These are phyloP conservation scores for Bufo bufo DNA, from an alignment of 2,113 vertebrate species.

Conservation along the genomic window DNA sequence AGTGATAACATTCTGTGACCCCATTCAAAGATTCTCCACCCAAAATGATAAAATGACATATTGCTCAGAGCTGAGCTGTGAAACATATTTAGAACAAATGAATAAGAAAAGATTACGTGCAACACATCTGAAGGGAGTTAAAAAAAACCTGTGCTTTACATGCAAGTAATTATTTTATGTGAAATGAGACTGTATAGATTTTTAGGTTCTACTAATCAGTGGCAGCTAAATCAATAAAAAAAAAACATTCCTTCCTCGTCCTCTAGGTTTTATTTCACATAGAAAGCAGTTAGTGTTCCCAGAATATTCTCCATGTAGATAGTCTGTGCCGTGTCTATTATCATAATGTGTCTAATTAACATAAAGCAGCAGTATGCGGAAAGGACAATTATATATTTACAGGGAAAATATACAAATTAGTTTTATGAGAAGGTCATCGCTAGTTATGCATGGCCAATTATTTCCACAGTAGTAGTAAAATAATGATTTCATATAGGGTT, in stretches of 20 bases:
- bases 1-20: slow-evolving; percentile 54
- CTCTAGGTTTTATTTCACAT: slow-evolving; percentile 4
- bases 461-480: not conserved
- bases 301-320: not conserved
- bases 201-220: slow-evolving; percentile 38
- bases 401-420: not conserved
- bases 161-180: slow-evolving; percentile 48
- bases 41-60: slow-evolving; percentile 54
- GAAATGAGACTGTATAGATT: slow-evolving; percentile 27
- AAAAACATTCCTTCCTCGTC: not conserved
- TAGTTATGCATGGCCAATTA: not conserved
- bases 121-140: not conserved
- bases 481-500: not conserved
- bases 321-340: not conserved
- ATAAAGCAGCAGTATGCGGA: not conserved
- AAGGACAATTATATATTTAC: not conserved
- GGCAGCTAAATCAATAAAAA: slow-evolving; percentile 16
- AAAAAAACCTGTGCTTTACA: not conserved
- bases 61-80: slow-evolving; percentile 42
- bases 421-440: not conserved
- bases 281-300: not conserved
- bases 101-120: slow-evolving; percentile 30
- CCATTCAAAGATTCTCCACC: slow-evolving; percentile 52
- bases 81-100: slow-evolving; percentile 38
- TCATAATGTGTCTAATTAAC: not conserved